Base-by-base conservation (phyloP, 2,888 invertebrate genomes). In the Dexiosoma caninum region DNA sequence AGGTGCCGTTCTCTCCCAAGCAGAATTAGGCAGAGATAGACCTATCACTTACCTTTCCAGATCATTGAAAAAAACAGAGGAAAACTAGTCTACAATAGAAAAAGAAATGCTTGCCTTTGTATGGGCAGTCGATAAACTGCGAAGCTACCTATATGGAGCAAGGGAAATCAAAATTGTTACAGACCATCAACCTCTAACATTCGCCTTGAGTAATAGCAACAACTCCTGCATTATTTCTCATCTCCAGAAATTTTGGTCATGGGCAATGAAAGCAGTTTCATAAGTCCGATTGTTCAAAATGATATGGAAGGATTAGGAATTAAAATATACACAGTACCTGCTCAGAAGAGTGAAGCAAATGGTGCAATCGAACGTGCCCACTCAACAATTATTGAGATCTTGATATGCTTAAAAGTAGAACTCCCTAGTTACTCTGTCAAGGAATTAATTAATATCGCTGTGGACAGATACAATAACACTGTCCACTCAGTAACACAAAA, bases 31-130 rank as follows among this genome's bases (percentile, higher is more conserved):
- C 42, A 51, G 32, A 27, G 49, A 42, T 2, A 78, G 49, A 32
- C 78, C 76, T 32, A 74, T 79, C n/a, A 30, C 70, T 12, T 72
- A 62, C 32, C 67, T 82, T 14, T 82, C 71, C 14, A 37, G 70
- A 16, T 70, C 70, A 32, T 53, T 75, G 1, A 71, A 37, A 16
- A 71, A 76, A 42, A 14, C 55, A 6, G 74, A 81, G 19, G 75
- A 78, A 16, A 14, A 66, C 19, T 81, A 67, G 21, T 67, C 78
- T 1, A 57, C 78, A 1, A 82, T 78, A 23, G 82, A 78, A 32
- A 77, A 72, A 23, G 80, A 80, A 37, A 72, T 78, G 51, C 42
- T 78, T 21, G 70, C 66, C 2, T 71, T 78, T 7, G 37, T 71
- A n/a, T 78, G 51, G 78, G 66, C 78, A 4, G n/a, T 74, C 0